phyloP scores from a whole-genome alignment of 2,888 invertebrate genomes.

The Drosophila barbarae region DNA sequence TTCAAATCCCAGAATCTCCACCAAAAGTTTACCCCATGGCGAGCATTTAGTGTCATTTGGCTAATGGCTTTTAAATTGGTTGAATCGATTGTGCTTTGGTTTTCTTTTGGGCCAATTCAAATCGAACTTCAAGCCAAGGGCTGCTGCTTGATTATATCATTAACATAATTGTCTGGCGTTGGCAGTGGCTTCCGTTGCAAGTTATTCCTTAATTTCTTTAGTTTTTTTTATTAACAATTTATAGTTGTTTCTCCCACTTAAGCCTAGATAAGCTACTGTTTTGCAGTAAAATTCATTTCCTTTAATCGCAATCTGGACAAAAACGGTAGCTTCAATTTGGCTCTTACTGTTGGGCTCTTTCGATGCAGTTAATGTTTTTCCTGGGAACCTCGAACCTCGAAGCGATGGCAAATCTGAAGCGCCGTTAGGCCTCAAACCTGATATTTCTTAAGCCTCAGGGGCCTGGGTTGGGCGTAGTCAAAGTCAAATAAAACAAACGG shows the following conservation, averaged over 20 bases:
- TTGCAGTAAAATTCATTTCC: neutral
- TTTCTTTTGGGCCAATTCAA: conserved; percentile 32
- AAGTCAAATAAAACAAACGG: conserved; percentile 54
- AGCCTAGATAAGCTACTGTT: conserved; percentile 14
- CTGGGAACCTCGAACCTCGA: conserved; percentile 39
- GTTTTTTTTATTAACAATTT: neutral
- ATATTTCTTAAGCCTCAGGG: neutral
- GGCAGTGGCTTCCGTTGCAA: neutral
- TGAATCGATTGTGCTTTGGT: conserved; percentile 14
- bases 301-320: conserved; percentile 12
- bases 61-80: conserved; percentile 67
- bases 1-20: conserved; percentile 25
- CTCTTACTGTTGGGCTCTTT: neutral
- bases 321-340: conserved; percentile 23
- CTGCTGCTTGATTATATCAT: conserved; percentile 35
- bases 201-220: neutral
- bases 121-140: conserved; percentile 21
- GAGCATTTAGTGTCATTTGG: conserved; percentile 68
- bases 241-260: too few species aligned
- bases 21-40: conserved; percentile 41
- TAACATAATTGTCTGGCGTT: conserved; percentile 18
- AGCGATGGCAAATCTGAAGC: conserved; percentile 63
- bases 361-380: conserved; percentile 43
- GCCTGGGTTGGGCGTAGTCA: conserved; percentile 33
- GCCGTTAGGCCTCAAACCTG: conserved; percentile 53